Base-by-base conservation (phyloP, 2,797 vertebrate species). In the Erithacus rubecula region DNA sequence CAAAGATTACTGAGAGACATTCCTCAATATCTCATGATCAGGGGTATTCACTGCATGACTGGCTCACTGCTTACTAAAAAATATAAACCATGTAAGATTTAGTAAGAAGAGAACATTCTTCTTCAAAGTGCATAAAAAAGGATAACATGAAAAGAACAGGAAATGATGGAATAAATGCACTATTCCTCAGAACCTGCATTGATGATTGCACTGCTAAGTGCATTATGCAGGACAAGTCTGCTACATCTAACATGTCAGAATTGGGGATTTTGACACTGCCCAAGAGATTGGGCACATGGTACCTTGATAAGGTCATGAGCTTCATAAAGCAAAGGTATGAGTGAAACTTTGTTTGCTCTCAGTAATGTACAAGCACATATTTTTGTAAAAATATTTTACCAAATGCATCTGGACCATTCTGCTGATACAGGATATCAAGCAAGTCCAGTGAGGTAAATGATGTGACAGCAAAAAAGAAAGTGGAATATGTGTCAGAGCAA, bases 391-490 rank as follows among this genome's bases (percentile, higher is more conserved):
- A 49, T 92, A 49, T 64, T 93, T 96, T 79, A 74, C 46, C 78
- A 83, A 82, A 59, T 12, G 9, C 51, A 77, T 63, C 60, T n/a
- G 30, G 30, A 82, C 27, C 63, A 65, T 44, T 32, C 47, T 71
- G 79, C 43, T 96, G 86, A 96, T 39, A n/a, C 23, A 77, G 43
- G 49, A 83, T 59, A 87, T 58, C 65, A 69, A 88, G 46, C 32
- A 12, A 89, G 83, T 60, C 68, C 78, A 49, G 84, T 26, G 47
- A 92, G 49, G 60, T 46, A 94, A 94, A 49, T 44, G 72, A 90
- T 37, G 34, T 92, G 89, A 58, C 85, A 93, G 87, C 74, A 96
- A 92, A 92, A 52, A 68, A 91, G n/a, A 93, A 94, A 44, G 64
- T 10, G 30, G 68, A 76, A 78, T 60, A 78, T 62, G 77, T 86